Evolutionary conservation across 1,140 invertebrate genomes (phyloP).

Genomic region (Zaprionus kolodkinae): DNA sequence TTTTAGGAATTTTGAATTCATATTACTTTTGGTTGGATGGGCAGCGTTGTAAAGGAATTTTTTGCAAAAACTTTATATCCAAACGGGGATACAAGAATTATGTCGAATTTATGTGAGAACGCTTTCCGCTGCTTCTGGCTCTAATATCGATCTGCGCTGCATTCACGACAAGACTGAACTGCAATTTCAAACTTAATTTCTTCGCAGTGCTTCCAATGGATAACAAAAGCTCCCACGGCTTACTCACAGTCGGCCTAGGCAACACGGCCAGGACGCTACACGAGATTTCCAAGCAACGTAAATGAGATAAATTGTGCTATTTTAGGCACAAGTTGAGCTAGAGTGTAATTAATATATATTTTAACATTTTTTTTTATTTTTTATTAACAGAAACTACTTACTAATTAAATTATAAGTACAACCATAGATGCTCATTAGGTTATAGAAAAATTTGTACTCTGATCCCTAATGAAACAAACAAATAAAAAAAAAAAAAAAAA

Average conservation of each 20-base stretch:
- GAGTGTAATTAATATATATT: background rate
- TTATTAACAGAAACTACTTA: no score
- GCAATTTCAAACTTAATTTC: constrained; percentile 82
- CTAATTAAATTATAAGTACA: no score
- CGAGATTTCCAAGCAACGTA: background rate
- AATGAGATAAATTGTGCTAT: background rate
- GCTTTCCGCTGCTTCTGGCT: constrained; percentile 62
- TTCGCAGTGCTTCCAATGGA: constrained; percentile 76
- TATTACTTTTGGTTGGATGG: constrained; percentile 10
- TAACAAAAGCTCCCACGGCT: constrained; percentile 74
- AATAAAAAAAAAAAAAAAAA: no score
- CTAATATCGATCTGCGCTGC: constrained; percentile 83
- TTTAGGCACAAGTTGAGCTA: background rate
- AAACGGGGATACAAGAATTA: constrained; percentile 61
- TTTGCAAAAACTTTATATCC: constrained; percentile 45
- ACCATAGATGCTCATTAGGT: no score
- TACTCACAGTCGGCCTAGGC: constrained; percentile 36
- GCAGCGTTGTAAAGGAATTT: constrained; percentile 29
- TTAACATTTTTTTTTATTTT: no score
- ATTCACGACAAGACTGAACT: constrained; percentile 84
- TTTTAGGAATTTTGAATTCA: constrained; percentile 17
- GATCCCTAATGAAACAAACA: no score
- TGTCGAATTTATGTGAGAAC: constrained; percentile 64
- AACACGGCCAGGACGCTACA: constrained; percentile 33
- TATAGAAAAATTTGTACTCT: no score